Base-by-base conservation (phyloP, 2,797 vertebrate species). In the Crenuchus spilurus region DNA sequence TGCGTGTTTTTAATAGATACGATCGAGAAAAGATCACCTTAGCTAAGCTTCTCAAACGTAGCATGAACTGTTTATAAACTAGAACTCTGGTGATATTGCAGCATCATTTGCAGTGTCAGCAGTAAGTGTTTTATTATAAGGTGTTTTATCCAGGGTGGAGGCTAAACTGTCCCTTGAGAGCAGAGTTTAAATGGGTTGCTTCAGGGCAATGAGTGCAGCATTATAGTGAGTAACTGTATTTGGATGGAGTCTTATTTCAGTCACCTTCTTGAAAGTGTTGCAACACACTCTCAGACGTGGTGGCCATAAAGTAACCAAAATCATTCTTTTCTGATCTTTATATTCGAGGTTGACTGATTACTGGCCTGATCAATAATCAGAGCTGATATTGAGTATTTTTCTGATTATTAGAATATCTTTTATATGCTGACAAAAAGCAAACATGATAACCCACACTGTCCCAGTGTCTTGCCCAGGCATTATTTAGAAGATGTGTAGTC, bases 251-350 rank as follows among this genome's bases (percentile, higher is more conserved):
- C 11, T 16, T 22, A 4, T 71, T 24, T 22, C 8, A 30, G 16
- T 42, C 11, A 44, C 51, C 26, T 49, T 76, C 26, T n/a, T n/a
- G 66, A 28, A 30, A 22, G 20, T 58, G 18, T 33, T 57, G 55
- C n/a, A 4, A 57, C 49, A 41, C 14, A 8, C 4, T 24, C 28
- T 35, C 18, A 35, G 44, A 26, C n/a, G n/a, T n/a, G n/a, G n/a
- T n/a, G n/a, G n/a, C n/a, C n/a, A n/a, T n/a, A n/a, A n/a, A n/a
- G n/a, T n/a, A n/a, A n/a, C n/a, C n/a, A n/a, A n/a, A n/a, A n/a
- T n/a, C n/a, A n/a, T n/a, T n/a, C n/a, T n/a, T n/a, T n/a, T n/a
- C n/a, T n/a, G n/a, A n/a, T n/a, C n/a, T n/a, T n/a, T n/a, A n/a
- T n/a, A n/a, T n/a, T n/a, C n/a, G n/a, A n/a, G n/a, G n/a, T n/a